Evolutionary conservation across 2,113 vertebrate genomes (phyloP).

Genomic region (Onychostruthus taczanowskii): DNA sequence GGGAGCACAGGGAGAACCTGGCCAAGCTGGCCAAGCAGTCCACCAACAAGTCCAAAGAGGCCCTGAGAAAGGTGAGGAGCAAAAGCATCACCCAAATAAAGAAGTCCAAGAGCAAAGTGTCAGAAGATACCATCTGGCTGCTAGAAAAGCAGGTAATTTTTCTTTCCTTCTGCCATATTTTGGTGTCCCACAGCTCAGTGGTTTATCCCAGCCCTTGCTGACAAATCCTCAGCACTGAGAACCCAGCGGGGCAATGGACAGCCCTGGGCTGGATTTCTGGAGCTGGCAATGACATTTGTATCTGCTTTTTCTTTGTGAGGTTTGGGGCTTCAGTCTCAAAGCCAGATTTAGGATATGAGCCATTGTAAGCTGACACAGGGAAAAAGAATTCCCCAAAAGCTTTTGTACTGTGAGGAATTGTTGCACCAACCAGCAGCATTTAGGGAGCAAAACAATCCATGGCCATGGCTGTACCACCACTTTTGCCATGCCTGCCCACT

Average conservation of each 20-base stretch:
- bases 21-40: slow-evolving; percentile 88
- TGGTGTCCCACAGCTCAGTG: neutral
- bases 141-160: slow-evolving; percentile 91
- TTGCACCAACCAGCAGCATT: neutral
- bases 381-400: neutral
- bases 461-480: neutral
- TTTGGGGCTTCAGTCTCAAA: neutral
- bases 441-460: neutral
- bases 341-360: neutral
- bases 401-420: accelerated
- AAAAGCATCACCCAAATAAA: slow-evolving; percentile 81
- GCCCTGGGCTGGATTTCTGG: neutral
- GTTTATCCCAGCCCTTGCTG: neutral
- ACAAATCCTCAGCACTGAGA: neutral
- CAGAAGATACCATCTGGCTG: slow-evolving; percentile 88
- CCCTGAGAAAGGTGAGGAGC: slow-evolving; percentile 82
- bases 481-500: neutral
- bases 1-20: slow-evolving; percentile 91
- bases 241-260: neutral
- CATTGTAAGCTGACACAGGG: neutral
- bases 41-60: slow-evolving; percentile 92
- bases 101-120: slow-evolving; percentile 84
- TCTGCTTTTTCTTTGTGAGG: neutral
- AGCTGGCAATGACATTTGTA: neutral
- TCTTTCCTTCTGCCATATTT: neutral